Evolutionary conservation across 2,113 vertebrate genomes (phyloP).

Genomic region (Pygoscelis antarcticus): DNA sequence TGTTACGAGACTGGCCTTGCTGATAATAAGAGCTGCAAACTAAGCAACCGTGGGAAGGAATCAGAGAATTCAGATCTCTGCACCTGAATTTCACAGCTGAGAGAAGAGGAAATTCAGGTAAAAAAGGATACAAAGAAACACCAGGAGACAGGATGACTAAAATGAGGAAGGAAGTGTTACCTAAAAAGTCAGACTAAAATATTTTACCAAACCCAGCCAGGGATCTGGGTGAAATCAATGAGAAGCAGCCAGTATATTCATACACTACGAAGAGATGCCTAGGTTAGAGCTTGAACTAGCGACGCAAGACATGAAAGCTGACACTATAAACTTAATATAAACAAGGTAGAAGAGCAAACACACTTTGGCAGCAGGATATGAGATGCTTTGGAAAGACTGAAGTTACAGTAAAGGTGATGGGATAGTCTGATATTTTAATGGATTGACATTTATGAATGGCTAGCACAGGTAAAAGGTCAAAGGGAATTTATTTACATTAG

Average conservation of each 20-base stretch:
- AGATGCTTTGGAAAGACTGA: neutral
- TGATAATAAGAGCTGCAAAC: neutral
- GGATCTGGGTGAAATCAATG: neutral
- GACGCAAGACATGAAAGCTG: neutral
- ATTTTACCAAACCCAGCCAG: neutral
- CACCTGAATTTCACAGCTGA: neutral
- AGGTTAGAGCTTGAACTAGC: neutral
- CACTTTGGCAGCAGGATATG: neutral
- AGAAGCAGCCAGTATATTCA: neutral
- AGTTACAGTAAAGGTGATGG: neutral
- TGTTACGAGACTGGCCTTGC: neutral
- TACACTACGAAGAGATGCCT: neutral
- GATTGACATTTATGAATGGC: neutral
- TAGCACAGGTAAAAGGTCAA: neutral
- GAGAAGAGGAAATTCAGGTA: neutral
- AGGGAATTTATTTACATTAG: neutral
- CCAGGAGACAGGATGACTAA: neutral
- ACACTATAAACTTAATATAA: neutral
- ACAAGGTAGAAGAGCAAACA: neutral
- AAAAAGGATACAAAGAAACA: neutral
- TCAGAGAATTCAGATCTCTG: neutral
- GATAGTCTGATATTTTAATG: neutral
- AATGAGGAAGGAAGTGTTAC: neutral
- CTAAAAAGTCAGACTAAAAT: neutral
- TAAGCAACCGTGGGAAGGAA: neutral